Evolutionary conservation across 2,113 vertebrate genomes (phyloP), one percentile per base, ranked within the genome.

Genomic region (Spilogale gracilis): DNA sequence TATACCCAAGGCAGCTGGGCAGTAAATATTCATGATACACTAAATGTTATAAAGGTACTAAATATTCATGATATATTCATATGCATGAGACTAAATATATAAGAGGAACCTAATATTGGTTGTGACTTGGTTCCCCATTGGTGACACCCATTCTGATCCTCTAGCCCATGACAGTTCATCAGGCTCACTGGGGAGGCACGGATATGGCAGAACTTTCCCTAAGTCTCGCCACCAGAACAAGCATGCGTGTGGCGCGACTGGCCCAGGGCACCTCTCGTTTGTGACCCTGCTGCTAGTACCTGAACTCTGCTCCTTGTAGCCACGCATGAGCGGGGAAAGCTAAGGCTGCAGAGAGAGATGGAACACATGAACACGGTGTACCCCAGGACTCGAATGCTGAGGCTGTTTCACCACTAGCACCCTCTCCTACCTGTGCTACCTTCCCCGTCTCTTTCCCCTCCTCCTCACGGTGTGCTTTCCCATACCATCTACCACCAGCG

Each of bases 301-400:
- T 60, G 25, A 69, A 79, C 9, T 71, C 89, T 17, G 27, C 69
- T 20, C 25, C 63, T 43, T 43, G 67, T 73, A 48, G n/a, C 14
- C 84, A 78, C 52, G 1, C 6, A 9, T 43, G 23, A 11, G 43
- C 10, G 1, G 48, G n/a, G 8, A 81, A 61, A 45, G 45, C 21
- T 3, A n/a, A 32, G 1, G 6, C 7, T 32, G 9, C 83, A 89
- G 76, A 25, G 52, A 56, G 6, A 63, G 45, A 38, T 0, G 6
- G 45, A 30, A 13, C 45, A 4, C 0, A 0, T 0, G 16, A 74
- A 43, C 3, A 5, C 48, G 43, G 9, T 11, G 13, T 2, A 32
- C 60, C 9, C 73, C 27, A 14, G 69, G 17, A 2, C 10, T 7
- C n/a, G 4, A 54, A 18, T 2, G 54, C 23, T 1, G 16, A 10